Evolutionary conservation across 2,888 invertebrate genomes (phyloP).

Genomic region (Patella ulyssiponensis): DNA sequence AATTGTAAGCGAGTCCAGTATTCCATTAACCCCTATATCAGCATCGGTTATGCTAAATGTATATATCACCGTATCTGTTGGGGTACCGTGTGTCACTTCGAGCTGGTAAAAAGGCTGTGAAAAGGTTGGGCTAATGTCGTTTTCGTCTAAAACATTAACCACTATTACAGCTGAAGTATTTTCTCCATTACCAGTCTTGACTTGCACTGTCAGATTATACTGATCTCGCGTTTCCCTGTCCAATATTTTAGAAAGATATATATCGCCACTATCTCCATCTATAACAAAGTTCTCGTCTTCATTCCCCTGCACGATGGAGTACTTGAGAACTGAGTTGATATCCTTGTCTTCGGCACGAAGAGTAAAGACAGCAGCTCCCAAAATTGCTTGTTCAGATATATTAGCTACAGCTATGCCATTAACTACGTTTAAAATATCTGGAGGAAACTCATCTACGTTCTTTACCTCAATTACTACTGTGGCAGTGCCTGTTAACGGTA

Average conservation of each 20-base stretch:
- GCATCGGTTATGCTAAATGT: constrained; percentile 86
- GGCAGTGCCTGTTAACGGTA: constrained; percentile 39
- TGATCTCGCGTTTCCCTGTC: constrained; percentile 81
- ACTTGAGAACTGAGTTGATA: constrained; percentile 39
- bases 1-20: constrained; percentile 81
- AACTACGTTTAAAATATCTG: background rate
- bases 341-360: constrained; percentile 34
- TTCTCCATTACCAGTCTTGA: constrained; percentile 34
- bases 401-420: background rate
- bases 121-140: constrained; percentile 82
- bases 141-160: constrained; percentile 89
- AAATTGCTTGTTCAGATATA: background rate
- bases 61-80: constrained; percentile 85
- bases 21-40: constrained; percentile 87
- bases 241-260: constrained; percentile 85
- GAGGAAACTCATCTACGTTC: background rate
- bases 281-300: constrained; percentile 36
- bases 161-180: constrained; percentile 36
- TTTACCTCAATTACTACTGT: constrained; percentile 45
- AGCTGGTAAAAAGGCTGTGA: constrained; percentile 77
- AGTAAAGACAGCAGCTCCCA: background rate
- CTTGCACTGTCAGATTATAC: constrained; percentile 43
- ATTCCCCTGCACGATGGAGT: constrained; percentile 38
- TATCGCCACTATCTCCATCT: constrained; percentile 71
- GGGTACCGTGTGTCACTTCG: constrained; percentile 91